Percentiles rank a stretch among this genome's conserved stretches.
phyloP scores from a whole-genome alignment of 2,113 vertebrate genomes.

The Promerops cafer region DNA sequence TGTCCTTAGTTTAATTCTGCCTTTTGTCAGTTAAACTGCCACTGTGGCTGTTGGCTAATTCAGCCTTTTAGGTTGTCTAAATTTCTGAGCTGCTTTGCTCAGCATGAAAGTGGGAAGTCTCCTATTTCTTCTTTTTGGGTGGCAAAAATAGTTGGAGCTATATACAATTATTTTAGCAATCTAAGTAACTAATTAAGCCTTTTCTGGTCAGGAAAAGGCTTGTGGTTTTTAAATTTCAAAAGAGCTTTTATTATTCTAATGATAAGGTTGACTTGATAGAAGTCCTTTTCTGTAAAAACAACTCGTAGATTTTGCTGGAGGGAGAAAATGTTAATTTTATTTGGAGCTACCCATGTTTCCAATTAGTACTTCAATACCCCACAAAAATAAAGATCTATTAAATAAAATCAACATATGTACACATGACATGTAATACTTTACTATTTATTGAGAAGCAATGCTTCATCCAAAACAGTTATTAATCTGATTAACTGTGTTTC shows the following conservation, averaged over 20 bases:
- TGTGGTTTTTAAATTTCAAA: background rate
- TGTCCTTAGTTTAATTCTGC: background rate
- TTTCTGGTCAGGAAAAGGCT: background rate
- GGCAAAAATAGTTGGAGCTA: background rate
- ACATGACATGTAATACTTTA: background rate
- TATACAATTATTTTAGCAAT: background rate
- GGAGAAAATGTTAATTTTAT: background rate
- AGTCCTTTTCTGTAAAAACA: background rate
- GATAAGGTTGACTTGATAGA: background rate
- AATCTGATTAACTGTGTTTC: background rate
- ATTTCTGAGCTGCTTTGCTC: background rate
- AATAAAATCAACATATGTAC: background rate
- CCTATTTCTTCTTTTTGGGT: background rate
- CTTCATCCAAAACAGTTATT: background rate
- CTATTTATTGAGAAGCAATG: background rate
- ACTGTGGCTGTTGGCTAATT: background rate
- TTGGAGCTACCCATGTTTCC: background rate
- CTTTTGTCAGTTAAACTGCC: background rate
- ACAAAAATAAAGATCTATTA: background rate
- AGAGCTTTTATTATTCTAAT: background rate
- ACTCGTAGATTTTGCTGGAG: background rate
- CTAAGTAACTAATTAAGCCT: background rate
- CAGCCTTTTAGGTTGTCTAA: background rate
- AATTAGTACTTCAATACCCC: background rate
- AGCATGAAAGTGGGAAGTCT: background rate